Base-by-base conservation (phyloP, 2,113 vertebrate genomes). In the Vanacampus margaritifer region DNA sequence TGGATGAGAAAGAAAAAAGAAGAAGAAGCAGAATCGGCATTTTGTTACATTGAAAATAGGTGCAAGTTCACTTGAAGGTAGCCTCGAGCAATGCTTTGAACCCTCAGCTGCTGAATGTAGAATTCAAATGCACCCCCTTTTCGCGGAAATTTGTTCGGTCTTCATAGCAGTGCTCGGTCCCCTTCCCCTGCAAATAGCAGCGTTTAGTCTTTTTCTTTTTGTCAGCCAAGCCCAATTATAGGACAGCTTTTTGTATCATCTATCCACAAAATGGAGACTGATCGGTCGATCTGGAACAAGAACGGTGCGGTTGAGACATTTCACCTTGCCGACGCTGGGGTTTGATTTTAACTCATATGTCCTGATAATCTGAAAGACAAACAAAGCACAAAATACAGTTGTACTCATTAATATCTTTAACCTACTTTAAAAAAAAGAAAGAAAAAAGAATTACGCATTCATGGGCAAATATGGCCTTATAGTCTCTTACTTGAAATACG, bases 301-400 rank as follows among this genome's bases (percentile, higher is more conserved):
- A 17, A 91, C 88, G 0, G 66, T 77, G 24, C 91, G 90, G 72
- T 65, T 70, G 65, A 87, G 39, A 65, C 76, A 57, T 80, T 87
- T 88, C 71, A 93, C 23, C 37, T 92, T 87, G 63, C 79, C 76
- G 1, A 89, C 28, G 5, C 37, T 69, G 1, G 85, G 76, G 64
- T 91, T 88, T 14, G 88, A 86, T 64, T 81, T 85, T 67, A 93
- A 72, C 75, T 92, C 84, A 89, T 90, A 93, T 23, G 67, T 76
- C 28, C 86, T 82, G 72, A 91, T 89, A 10, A 92, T 62, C 92
- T 93, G 78, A 8, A 68, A 12, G 11, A 35, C 69, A 72, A 58
- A 32, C 61, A 67, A 54, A 62, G 56, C 17, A 11, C 23, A 10
- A 14, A 48, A 61, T 60, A 19, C 56, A 64, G 21, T 43, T 43